These are phyloP conservation scores for Muraenolepis orangiensis DNA, from an alignment of 2,797 vertebrate genomes.

Conservation along the genomic window DNA sequence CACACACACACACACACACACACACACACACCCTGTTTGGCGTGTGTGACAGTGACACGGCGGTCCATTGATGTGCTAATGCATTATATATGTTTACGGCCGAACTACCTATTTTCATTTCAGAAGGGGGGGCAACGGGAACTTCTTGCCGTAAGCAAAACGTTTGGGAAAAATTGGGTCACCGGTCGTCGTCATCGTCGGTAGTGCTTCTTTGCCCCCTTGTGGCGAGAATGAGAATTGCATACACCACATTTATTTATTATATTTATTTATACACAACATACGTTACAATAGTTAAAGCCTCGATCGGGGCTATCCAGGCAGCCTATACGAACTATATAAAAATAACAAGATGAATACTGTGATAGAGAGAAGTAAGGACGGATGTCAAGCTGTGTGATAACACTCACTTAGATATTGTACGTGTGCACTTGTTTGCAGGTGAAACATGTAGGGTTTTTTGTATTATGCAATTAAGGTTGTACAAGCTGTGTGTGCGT, in stretches of 20 bases:
- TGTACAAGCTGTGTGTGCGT: background rate
- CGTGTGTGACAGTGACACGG: slow-evolving; percentile 41
- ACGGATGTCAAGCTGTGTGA: background rate
- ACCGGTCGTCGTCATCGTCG: slow-evolving; percentile 62
- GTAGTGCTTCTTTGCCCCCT: slow-evolving; percentile 79
- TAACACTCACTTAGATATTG: background rate
- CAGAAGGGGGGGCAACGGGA: slow-evolving; percentile 61
- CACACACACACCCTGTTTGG: no score
- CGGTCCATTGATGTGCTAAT: slow-evolving; percentile 61
- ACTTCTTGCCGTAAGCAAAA: slow-evolving; percentile 56
- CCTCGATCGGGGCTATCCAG: slow-evolving; percentile 54
- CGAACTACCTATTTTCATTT: slow-evolving; percentile 61
- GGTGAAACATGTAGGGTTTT: background rate
- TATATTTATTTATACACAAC: no score
- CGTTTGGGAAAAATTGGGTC: slow-evolving; percentile 78
- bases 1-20: no score
- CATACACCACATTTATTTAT: no score
- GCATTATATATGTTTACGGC: slow-evolving; percentile 62
- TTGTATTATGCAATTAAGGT: background rate
- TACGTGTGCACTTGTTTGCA: background rate
- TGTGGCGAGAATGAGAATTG: slow-evolving; percentile 69
- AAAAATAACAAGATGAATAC: slow-evolving; percentile 30
- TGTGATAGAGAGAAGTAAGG: background rate
- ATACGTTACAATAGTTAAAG: slow-evolving; percentile 50
- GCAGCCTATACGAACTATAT: slow-evolving; percentile 16